Evolutionary conservation across 53 echinoderm and acorn worm species (phyloP), one percentile per base, ranked within the genome.

Genomic region (Zoroaster sp.): DNA sequence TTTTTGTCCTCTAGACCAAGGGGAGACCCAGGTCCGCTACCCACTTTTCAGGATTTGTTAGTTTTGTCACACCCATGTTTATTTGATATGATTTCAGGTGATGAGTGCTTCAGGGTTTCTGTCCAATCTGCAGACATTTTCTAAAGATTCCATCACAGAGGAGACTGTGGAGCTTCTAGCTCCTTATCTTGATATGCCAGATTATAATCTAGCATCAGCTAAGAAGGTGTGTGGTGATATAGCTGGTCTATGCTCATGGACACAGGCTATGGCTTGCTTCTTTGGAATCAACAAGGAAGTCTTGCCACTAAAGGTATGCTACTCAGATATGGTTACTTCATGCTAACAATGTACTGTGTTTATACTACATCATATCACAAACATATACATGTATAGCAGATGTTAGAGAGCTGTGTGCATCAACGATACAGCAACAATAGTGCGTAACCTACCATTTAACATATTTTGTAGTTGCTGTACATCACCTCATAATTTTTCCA

Each of bases 141-240:
- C 96, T 23, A 98, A 98, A 82, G 99, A 98, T 67, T 82, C 89
- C 43, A 98, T 98, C 90, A 98, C 94, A 71, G 96, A 83, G 31
- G 99, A 98, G 68, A 97, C 95, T 33, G 91, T 96, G 25, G 99
- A 98, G 75, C 83, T 98, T 25, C 91, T 98, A 14, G 39, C 42
- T 7, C 99, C 99, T 3, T 98, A 98, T 73, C 94, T 96, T 1
- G 49, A 87, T n/a, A 95, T 95, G 94, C 96, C 96, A 43, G 99
- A 98, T 83, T 98, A 94, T 85, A 83, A 76, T 37, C 83, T 96
- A 21, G 93, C 89, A 23, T 88, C 83, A 21, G 99, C 99, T 33
- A 99, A 99, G 99, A 99, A 99, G 76, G 96, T 96, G 6, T 99
- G 99, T 88, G 89, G 99, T 75, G 99, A 99, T 88, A 96, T 99